phyloP scores from a whole-genome alignment of 2,888 invertebrate genomes.

The Taphrorychus bicolor region DNA sequence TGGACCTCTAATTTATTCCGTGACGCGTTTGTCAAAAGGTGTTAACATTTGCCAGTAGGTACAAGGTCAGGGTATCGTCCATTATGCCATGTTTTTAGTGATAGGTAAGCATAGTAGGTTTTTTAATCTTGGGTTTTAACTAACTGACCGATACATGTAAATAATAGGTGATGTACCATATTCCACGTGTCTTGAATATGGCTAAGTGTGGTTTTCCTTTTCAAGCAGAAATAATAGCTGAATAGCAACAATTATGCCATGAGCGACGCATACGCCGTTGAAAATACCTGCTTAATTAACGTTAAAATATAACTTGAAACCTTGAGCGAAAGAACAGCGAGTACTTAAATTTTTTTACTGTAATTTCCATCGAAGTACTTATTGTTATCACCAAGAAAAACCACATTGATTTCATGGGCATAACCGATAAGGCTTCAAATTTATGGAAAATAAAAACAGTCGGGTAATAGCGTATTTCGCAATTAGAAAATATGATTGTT shows the following conservation, averaged over 20 bases:
- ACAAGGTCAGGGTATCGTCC: background rate
- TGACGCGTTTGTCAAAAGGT: no score
- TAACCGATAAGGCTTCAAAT: slow-evolving; percentile 31
- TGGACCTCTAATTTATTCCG: background rate
- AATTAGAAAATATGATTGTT: slow-evolving; percentile 39
- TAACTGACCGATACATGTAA: no score
- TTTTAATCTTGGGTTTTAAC: no score
- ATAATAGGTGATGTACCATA: background rate
- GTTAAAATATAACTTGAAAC: slow-evolving; percentile 22
- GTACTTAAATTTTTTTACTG: slow-evolving; percentile 20
- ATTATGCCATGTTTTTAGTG: background rate
- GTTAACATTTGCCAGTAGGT: background rate
- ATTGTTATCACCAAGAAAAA: slow-evolving; percentile 29
- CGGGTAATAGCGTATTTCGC: slow-evolving; percentile 33
- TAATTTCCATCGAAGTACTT: slow-evolving; percentile 26
- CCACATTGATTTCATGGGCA: slow-evolving; percentile 34
- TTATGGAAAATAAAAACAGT: slow-evolving; percentile 34
- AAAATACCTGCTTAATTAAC: slow-evolving; percentile 34
- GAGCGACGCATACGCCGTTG: slow-evolving; percentile 12
- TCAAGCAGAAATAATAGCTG: slow-evolving; percentile 28
- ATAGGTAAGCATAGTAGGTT: no score
- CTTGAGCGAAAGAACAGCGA: slow-evolving; percentile 32
- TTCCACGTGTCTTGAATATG: slow-evolving; percentile 13
- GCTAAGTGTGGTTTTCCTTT: slow-evolving; percentile 10
- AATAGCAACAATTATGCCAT: slow-evolving; percentile 20